Evolutionary conservation across 1,140 invertebrate species (phyloP), one percentile per base, ranked within the genome.

Genomic region (Bathynomus jamesi): DNA sequence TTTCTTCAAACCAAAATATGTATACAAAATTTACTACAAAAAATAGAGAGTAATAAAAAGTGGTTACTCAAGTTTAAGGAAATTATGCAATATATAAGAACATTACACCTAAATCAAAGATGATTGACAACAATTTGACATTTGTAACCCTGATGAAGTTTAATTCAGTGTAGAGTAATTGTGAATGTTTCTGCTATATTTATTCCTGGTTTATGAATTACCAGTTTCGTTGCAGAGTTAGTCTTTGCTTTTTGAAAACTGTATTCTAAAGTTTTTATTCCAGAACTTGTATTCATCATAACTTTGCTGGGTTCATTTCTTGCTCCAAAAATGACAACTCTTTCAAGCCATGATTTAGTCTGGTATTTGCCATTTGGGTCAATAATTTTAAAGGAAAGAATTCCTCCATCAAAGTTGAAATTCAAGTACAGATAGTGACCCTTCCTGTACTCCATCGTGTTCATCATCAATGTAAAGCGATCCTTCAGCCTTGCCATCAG

Each of bases 341-440:
- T 86, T 81, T 96, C 94, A 21, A 96, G 82, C 93, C 93, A 96
- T 53, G 92, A 88, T 71, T 87, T 84, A 0, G 92, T 92, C 5
- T 87, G 83, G 79, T 89, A 94, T 5, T 82, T 84, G 5, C 88
- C 87, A 71, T n/a, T n/a, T 11, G 78, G 79, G 60, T 79, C 74
- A n/a, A 80, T 60, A 25, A 79, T 73, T 32, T 78, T 69, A 32
- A 89, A 90, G 1, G 83, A 87, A 65, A 96, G 81, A 62, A 82
- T 85, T 67, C 87, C 87, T 21, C 87, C 83, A 64, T 87, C 84
- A 80, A 89, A 94, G 10, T 84, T 81, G 61, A 94, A 86, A 63
- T 86, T 83, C 8, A 91, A 81, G 80, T 92, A 90, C 28, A 95
- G 83, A 81, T 89, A 93, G 75, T 91, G 86, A 2, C 71, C 71